Conservation (phyloP, 2,888 invertebrate species). For the Adineta ricciae region DNA sequence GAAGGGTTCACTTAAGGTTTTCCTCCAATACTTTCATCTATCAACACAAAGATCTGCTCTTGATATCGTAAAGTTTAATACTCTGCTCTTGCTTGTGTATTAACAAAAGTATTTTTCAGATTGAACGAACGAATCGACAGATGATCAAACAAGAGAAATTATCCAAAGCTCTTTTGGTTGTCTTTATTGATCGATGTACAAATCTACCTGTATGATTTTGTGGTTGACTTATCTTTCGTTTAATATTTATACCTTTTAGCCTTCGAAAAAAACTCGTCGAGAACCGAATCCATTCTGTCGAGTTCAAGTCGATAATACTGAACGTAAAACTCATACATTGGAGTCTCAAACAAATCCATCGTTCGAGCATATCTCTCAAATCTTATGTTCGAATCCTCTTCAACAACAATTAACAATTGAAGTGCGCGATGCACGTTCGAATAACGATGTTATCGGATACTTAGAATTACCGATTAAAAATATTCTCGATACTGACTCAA, state of each 20-base stretch:
- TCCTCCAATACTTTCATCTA: conserved; percentile 27
- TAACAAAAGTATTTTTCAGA: not conserved
- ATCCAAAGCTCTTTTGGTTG: not conserved
- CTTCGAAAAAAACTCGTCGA: not conserved
- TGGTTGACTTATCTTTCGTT: no score
- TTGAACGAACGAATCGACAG: not conserved
- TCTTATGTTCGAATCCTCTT: not conserved
- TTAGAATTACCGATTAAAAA: not conserved
- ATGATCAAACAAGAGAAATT: not conserved
- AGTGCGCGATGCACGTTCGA: not conserved
- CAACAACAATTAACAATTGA: conserved; percentile 3
- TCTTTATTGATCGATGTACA: conserved; percentile 12
- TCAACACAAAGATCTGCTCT: conserved; percentile 8
- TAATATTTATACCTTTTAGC: not conserved
- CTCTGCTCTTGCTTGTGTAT: not conserved
- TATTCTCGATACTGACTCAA: not conserved
- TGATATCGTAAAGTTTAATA: conserved; percentile 6
- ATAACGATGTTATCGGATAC: not conserved
- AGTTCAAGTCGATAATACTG: not conserved
- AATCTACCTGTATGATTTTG: conserved; percentile 11
- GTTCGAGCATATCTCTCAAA: not conserved
- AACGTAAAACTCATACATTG: not conserved
- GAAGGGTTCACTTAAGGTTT: conserved; percentile 23
- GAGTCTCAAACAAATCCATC: not conserved
- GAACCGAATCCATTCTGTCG: conserved; percentile 20